Conservation (phyloP, 2,888 invertebrate species). For the Drosophila mulleri region DNA sequence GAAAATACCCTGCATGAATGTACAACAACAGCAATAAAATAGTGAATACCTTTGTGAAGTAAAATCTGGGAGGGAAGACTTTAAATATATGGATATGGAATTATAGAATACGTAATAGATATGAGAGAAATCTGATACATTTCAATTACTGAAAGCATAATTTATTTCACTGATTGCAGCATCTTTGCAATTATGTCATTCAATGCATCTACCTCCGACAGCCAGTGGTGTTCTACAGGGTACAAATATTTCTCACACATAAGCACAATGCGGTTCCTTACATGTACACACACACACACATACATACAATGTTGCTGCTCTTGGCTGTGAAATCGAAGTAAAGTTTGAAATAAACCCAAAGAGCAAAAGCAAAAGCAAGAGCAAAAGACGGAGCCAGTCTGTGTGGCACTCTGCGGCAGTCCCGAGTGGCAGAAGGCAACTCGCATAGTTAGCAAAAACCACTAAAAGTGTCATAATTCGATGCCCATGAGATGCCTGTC, state of each 20-base stretch:
- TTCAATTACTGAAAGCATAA: no score
- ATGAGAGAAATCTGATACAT: background rate
- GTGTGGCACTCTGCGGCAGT: constrained; percentile 18
- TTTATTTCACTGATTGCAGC: no score
- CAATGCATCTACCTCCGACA: no score
- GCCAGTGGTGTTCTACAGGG: background rate
- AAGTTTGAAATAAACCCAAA: constrained; percentile 69
- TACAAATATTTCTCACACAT: background rate
- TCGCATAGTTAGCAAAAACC: constrained; percentile 49
- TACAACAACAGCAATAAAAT: background rate
- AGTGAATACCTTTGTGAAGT: background rate
- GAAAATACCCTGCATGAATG: background rate
- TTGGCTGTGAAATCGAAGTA: constrained; percentile 70
- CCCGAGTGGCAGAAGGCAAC: constrained; percentile 32
- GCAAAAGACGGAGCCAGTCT: constrained; percentile 52
- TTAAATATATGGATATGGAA: background rate
- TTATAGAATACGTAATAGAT: background rate
- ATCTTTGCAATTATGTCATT: no score
- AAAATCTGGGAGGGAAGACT: background rate
- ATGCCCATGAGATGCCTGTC: constrained; percentile 83
- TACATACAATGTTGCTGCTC: constrained; percentile 22
- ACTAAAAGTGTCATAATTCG: constrained; percentile 74
- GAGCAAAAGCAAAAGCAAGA: constrained; percentile 52
- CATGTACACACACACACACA: background rate
- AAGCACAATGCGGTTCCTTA: background rate